phyloP scores from a whole-genome alignment of 2,888 invertebrate genomes.

The Marasmarcha lunaedactyla region DNA sequence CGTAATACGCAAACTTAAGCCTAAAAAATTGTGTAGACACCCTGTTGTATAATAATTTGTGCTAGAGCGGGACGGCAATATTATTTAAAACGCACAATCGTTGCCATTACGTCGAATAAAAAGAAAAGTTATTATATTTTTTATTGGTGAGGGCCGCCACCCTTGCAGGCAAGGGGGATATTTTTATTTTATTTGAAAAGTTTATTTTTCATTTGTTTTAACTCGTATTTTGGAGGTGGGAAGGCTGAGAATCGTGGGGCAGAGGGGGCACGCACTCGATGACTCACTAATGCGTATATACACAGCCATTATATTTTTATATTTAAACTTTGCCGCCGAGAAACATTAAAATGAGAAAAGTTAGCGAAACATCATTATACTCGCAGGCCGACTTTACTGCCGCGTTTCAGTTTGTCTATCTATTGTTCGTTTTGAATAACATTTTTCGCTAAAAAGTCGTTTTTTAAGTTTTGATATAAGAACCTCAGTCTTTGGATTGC shows the following conservation, averaged over 20 bases:
- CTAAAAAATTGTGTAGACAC: no score
- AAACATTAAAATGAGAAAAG: conserved; percentile 67
- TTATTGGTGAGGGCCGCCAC: conserved; percentile 66
- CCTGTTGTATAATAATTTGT: conserved; percentile 53
- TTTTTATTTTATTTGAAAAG: conserved; percentile 70
- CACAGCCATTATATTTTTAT: conserved; percentile 67
- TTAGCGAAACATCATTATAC: conserved; percentile 45
- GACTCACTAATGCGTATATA: conserved; percentile 61
- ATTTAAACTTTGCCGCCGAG: conserved; percentile 63
- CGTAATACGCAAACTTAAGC: no score
- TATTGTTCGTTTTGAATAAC: no score
- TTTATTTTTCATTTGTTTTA: conserved; percentile 70
- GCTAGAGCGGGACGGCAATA: conserved; percentile 47
- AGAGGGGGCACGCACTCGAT: conserved; percentile 49
- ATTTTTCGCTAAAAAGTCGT: background rate
- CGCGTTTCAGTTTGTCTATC: background rate
- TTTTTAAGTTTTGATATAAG: no score
- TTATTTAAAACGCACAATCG: conserved; percentile 61
- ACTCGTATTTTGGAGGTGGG: conserved; percentile 61
- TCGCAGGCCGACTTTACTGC: background rate
- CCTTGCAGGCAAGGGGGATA: conserved; percentile 67
- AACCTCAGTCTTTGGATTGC: no score
- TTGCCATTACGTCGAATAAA: conserved; percentile 67
- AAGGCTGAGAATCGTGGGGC: conserved; percentile 33
- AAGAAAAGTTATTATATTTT: conserved; percentile 71